A percentile compares a stretch with the other conserved stretches of the same genome.
phyloP scores from a whole-genome alignment of 1,140 invertebrate species.

The Calliopsis andreniformis region DNA sequence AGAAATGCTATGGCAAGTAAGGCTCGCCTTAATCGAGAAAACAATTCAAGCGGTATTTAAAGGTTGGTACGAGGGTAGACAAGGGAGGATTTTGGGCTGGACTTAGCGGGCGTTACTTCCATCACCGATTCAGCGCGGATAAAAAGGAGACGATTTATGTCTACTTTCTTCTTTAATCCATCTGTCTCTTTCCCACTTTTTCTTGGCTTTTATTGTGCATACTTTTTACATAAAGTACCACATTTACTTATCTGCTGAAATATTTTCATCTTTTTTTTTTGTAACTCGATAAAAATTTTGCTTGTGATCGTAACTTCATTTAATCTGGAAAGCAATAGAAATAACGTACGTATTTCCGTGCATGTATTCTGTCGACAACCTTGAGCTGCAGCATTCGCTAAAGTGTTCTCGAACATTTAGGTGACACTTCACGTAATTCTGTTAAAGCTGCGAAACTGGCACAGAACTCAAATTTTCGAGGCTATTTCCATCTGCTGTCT shows the following conservation, averaged over 20 bases:
- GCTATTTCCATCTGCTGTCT: slow-evolving; percentile 34
- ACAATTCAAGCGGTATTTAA: background rate
- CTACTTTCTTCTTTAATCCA: background rate
- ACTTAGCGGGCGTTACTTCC: slow-evolving; percentile 35
- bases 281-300: background rate
- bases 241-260: background rate
- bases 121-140: slow-evolving; percentile 24
- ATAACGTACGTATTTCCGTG: slow-evolving; percentile 31
- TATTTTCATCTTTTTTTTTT: background rate
- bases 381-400: slow-evolving; percentile 27
- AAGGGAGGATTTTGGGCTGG: slow-evolving; percentile 16
- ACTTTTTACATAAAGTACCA: background rate
- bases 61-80: slow-evolving; percentile 8
- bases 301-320: background rate
- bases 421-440: slow-evolving; percentile 50
- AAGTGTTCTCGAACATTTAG: slow-evolving; percentile 42
- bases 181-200: background rate
- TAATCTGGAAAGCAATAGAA: too few species aligned
- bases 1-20: background rate
- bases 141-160: slow-evolving; percentile 35
- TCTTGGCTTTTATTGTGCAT: background rate
- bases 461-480: slow-evolving; percentile 39
- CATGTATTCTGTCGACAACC: slow-evolving; percentile 1
- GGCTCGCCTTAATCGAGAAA: slow-evolving; percentile 22
- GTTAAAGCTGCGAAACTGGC: slow-evolving; percentile 66